Conservation (phyloP, 2,888 invertebrate species). For the Pristionchus fissidentatus region DNA sequence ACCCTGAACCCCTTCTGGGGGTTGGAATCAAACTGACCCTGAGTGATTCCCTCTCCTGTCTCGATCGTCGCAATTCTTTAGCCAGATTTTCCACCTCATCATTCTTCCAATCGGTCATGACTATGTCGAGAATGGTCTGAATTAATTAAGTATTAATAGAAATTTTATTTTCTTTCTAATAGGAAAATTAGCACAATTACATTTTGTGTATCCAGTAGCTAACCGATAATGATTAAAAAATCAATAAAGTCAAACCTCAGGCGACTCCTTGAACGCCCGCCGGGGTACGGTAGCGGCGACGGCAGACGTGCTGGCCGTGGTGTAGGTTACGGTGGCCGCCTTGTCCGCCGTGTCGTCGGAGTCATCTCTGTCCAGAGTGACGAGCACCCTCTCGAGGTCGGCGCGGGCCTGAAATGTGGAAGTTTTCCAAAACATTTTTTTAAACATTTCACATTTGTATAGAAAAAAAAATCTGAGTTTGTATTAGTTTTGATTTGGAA, state of each 20-base stretch:
- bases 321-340: constrained; percentile 5
- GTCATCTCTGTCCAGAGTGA: constrained; percentile 56
- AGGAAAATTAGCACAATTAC: too few species aligned
- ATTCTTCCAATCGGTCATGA: constrained; percentile 65
- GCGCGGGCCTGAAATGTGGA: constrained; percentile 56
- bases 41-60: constrained; percentile 60
- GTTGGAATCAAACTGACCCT: constrained; percentile 52
- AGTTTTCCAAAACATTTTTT: neutral
- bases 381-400: constrained; percentile 66
- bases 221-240: neutral
- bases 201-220: neutral
- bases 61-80: constrained; percentile 59
- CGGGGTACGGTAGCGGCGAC: neutral
- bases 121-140: constrained; percentile 63
- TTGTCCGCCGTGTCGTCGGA: neutral
- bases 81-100: constrained; percentile 61
- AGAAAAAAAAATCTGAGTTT: neutral
- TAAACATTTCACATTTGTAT: neutral
- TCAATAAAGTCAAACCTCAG: neutral
- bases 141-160: neutral
- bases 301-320: neutral
- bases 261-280: neutral
- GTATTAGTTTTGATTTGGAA: neutral
- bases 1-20: too few species aligned
- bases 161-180: neutral